Base-by-base conservation (phyloP, 2,888 invertebrate genomes). In the Alsophila aescularia region DNA sequence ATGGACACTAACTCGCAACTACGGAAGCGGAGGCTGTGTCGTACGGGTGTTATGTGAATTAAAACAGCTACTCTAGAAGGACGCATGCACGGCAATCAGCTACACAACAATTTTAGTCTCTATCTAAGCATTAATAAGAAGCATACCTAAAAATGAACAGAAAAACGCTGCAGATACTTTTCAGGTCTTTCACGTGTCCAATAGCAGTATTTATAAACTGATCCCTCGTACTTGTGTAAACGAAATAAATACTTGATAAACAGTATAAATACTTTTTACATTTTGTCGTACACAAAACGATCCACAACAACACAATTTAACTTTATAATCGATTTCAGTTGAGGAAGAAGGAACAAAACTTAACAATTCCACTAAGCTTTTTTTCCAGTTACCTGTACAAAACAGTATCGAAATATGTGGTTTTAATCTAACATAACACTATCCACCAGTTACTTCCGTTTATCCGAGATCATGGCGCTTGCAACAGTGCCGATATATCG, bases 151-250 rank as follows among this genome's bases (percentile, higher is more conserved):
- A 31, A 52, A 58, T 21, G 10, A 42, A 47, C 4, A 45, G 40
- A 36, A 15, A 42, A 57, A 34, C 44, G 6, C 27, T 41, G 40
- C 8, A 16, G 36, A 29, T 27, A 24, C 13, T 32, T 36, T 31
- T 36, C 7, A 41, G 34, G 18, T 36, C 29, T 55, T 51, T 53
- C 50, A 35, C 47, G 39, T 49, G 36, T 44, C 34, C 32, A 16
- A 39, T 32, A 42, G 36, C 40, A 58, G 41, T 49, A 67, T 67
- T 72, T 69, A 81, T 81, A 84, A 86, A 85, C 85, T 86, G 87
- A 86, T 85, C 85, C 85, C 77, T 55, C 21, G 32, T 44, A 24
- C 24, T 29, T n/a, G 29, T 8, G 27, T 27, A 2, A 27, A 9
- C 8, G 8, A 8, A 2, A 8, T 27, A 8, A 2, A n/a, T n/a